Conservation (phyloP, 2,888 invertebrate species). For the Amiota mariae region DNA sequence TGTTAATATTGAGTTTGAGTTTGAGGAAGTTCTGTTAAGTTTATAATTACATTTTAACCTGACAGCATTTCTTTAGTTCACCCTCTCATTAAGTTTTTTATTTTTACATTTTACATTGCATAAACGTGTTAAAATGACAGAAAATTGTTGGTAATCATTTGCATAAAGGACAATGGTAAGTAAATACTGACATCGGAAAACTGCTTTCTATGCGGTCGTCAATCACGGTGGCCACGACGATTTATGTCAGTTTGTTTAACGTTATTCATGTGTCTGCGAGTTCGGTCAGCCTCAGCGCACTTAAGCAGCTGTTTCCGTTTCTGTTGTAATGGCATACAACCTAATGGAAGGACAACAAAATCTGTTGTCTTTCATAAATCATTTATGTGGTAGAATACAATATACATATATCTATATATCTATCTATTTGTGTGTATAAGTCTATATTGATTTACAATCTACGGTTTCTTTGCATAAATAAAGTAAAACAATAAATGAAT, state of each 20-base stretch:
- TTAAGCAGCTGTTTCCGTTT: constrained; percentile 8
- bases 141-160: background rate
- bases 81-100: background rate
- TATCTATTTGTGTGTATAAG: background rate
- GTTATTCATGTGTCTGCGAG: background rate
- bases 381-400: constrained; percentile 6
- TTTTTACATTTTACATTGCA: background rate
- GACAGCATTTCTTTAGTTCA: background rate
- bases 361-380: constrained; percentile 28
- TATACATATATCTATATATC: background rate
- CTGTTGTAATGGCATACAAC: background rate
- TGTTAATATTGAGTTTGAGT: background rate
- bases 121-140: constrained; percentile 1
- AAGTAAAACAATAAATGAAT: background rate
- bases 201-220: background rate
- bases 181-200: background rate
- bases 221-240: background rate
- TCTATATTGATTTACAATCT: background rate
- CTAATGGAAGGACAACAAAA: background rate
- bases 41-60: constrained; percentile 18
- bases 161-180: background rate
- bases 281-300: background rate
- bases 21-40: background rate
- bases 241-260: background rate
- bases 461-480: background rate